Evolutionary conservation across 2,888 invertebrate genomes (phyloP), one percentile per base, ranked within the genome.

Genomic region (Drosophila diplacantha): DNA sequence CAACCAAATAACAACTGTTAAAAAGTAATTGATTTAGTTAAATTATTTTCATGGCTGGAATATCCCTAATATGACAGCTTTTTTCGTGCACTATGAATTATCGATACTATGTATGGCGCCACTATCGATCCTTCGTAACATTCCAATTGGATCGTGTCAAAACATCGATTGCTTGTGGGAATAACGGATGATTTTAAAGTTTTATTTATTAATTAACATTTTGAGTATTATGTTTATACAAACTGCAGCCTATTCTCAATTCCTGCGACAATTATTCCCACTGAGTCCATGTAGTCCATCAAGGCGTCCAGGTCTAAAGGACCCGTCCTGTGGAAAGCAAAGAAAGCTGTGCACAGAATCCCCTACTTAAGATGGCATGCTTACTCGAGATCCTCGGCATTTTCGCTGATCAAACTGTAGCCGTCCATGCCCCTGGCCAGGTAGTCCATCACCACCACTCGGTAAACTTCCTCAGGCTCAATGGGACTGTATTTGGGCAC

Each of bases 341-440:
- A 5, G 0, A 12, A 8, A 11, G 18, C 6, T 22, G 9, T 26
- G 11, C 11, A 14, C 2, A 11, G 11, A 29, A 38, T 12, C 14
- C 14, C 18, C 11, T 7, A 0, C 2, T 12, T 0, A 1, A 6
- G 5, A 8, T 12, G 5, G 0, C 16, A 20, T 11, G 11, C 29
- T 75, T 71, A 87, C 71, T 76, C 71, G 3, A 74, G 46, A 69
- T 88, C 87, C 24, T 84, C 80, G 31, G 84, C 84, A 54, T 87
- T 81, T 1, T 86, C 72, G 7, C 71, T 76, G 79, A 89, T 87
- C 49, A 91, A 89, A 57, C 88, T 78, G 81, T 91, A 93, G 0
- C 93, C 93, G 78, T 94, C 93, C 50, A 93, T 94, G 22, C 94
- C 95, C 52, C 89, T 89, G 0, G 91, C 90, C 69, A 94, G 86